Evolutionary conservation across 2,888 invertebrate genomes (phyloP).

Genomic region (Drosophila lacicola): DNA sequence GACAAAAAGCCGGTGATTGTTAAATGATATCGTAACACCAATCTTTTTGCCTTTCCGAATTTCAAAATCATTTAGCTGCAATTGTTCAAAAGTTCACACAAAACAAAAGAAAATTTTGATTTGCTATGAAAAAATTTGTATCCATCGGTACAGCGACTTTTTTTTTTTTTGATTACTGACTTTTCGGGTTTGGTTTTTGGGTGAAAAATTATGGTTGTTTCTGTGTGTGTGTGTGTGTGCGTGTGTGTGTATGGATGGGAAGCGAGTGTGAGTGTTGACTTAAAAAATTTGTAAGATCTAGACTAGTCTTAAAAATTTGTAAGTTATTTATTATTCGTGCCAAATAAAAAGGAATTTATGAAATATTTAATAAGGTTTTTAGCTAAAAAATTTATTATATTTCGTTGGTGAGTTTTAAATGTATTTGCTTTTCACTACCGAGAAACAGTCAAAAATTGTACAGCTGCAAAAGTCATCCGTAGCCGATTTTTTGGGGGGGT

Average conservation of each 20-base stretch:
- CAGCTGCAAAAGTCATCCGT: slow-evolving; percentile 47
- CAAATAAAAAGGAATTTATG: slow-evolving; percentile 77
- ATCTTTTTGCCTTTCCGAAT: slow-evolving; percentile 99
- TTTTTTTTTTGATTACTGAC: slow-evolving; percentile 35
- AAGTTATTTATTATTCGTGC: slow-evolving; percentile 71
- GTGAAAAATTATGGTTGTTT: slow-evolving; percentile 46
- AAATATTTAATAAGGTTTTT: slow-evolving; percentile 51
- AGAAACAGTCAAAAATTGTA: slow-evolving; percentile 5
- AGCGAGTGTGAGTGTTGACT: slow-evolving; percentile 35
- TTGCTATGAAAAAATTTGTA: slow-evolving; percentile 79
- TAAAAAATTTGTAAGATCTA: slow-evolving; percentile 44
- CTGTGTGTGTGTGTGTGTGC: slow-evolving; percentile 19
- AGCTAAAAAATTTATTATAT: slow-evolving; percentile 41
- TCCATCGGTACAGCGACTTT: slow-evolving; percentile 64
- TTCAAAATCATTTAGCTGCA: slow-evolving; percentile 99
- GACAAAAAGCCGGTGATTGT: slow-evolving; percentile 99
- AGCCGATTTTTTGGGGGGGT: not conserved
- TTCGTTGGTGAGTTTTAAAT: slow-evolving; percentile 22
- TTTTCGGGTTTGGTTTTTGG: slow-evolving; percentile 46
- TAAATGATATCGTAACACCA: slow-evolving; percentile 99
- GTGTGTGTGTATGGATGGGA: slow-evolving; percentile 18
- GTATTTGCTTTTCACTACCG: slow-evolving; percentile 53
- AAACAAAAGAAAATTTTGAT: slow-evolving; percentile 79
- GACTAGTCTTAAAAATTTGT: slow-evolving; percentile 41
- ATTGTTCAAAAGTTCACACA: slow-evolving; percentile 89